phyloP scores from a whole-genome alignment of 2,113 vertebrate genomes.

The Pseudolaguvia tuberculata region DNA sequence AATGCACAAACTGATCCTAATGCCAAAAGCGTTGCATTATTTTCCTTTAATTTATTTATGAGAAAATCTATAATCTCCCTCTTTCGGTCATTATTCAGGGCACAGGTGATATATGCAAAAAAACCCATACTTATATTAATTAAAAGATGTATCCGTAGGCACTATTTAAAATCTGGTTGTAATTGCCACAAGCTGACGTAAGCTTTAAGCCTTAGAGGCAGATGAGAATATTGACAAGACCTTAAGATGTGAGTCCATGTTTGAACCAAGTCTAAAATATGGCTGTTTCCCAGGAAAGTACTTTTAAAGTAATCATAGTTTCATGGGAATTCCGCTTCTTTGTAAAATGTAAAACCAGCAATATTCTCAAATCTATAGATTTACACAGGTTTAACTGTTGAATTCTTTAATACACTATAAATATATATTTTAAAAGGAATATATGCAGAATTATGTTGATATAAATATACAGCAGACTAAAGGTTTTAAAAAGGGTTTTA shows the following conservation, averaged over 20 bases:
- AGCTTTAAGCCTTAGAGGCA: conserved; percentile 48
- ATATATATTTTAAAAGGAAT: not conserved
- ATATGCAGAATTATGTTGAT: not conserved
- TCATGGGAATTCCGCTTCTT: not conserved
- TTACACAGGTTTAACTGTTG: not conserved
- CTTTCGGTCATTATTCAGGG: conserved; percentile 29
- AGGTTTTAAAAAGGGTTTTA: not conserved
- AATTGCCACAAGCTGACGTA: conserved; percentile 60
- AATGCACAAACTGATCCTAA: no score
- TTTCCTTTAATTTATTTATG: not conserved
- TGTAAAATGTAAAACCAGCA: not conserved
- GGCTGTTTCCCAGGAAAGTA: conserved; percentile 16
- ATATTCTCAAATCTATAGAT: conserved; percentile 4
- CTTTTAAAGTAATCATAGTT: conserved; percentile 23
- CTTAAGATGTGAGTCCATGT: conserved; percentile 50
- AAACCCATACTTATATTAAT: conserved; percentile 36
- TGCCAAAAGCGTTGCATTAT: not conserved
- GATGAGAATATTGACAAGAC: conserved; percentile 50
- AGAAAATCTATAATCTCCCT: conserved; percentile 25
- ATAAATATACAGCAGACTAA: conserved; percentile 1
- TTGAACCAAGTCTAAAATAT: conserved; percentile 39
- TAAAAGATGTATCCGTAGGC: not conserved
- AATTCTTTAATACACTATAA: no score
- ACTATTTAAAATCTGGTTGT: conserved; percentile 52
- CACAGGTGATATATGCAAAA: conserved; percentile 31